A percentile compares a stretch with the other conserved stretches of the same genome.
Conservation (phyloP, 30 jellyfish, hydroid and myxozoan genomes). For the Aurelia coerulea region DNA sequence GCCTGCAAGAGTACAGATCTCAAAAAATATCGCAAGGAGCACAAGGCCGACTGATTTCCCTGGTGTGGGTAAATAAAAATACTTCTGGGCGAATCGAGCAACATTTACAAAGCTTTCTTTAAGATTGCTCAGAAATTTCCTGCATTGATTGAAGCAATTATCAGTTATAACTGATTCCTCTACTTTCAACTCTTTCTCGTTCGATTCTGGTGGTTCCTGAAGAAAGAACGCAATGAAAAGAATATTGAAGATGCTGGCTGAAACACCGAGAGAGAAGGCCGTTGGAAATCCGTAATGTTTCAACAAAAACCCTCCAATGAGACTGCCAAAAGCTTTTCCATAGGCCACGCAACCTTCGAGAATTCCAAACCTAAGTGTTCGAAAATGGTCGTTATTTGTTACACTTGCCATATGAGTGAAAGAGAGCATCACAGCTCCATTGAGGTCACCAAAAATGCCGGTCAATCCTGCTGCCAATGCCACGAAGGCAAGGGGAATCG, state of each 20-base stretch:
- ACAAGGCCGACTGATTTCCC: not conserved
- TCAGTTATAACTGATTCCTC: not conserved
- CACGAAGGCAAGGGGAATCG: constrained; percentile 19
- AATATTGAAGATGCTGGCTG: constrained; percentile 29
- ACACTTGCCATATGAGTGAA: constrained; percentile 67
- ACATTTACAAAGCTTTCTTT: not conserved
- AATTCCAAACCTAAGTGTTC: constrained; percentile 46
- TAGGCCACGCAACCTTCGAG: constrained; percentile 33
- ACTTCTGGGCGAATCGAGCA: not conserved
- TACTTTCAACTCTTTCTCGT: not conserved
- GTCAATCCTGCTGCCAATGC: constrained; percentile 45
- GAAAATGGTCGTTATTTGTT: constrained; percentile 27
- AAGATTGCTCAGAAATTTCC: not conserved
- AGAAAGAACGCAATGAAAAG: constrained; percentile 43
- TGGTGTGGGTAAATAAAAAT: not conserved
- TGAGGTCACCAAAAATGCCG: constrained; percentile 39
- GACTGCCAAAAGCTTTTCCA: constrained; percentile 49
- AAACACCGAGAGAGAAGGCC: constrained; percentile 19
- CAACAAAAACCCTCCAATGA: constrained; percentile 17
- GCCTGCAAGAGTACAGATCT: constrained; percentile 44
- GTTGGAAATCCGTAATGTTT: constrained; percentile 22
- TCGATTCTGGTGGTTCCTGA: constrained; percentile 12
- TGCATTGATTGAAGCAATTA: not conserved
- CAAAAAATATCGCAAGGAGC: constrained; percentile 38
- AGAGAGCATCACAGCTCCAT: constrained; percentile 55